Percentiles rank a stretch among this genome's conserved stretches.
Conservation (phyloP, 2,888 invertebrate genomes). For the Synergus umbraculus region DNA sequence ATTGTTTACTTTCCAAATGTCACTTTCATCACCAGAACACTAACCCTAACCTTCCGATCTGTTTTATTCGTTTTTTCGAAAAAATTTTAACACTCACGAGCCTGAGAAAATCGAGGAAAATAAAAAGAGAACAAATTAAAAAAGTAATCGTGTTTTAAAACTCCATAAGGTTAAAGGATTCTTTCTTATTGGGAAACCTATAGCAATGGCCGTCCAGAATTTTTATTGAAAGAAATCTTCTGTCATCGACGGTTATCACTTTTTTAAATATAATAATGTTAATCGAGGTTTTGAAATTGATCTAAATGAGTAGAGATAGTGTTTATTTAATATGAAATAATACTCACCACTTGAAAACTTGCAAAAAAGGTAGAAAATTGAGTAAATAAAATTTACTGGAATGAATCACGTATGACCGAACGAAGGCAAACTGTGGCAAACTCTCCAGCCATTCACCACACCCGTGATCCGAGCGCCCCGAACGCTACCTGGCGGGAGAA, state of each 20-base stretch:
- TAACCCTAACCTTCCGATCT: neutral
- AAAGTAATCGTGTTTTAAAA: neutral
- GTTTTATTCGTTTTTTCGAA: neutral
- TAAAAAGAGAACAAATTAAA: neutral
- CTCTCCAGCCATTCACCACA: constrained; percentile 18
- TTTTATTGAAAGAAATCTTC: constrained; percentile 46
- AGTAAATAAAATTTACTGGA: neutral
- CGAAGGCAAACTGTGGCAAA: neutral
- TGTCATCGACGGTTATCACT: constrained; percentile 42
- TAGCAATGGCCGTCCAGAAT: constrained; percentile 42
- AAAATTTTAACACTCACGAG: neutral
- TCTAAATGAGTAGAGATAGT: neutral
- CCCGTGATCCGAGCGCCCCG: neutral
- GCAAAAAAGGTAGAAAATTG: constrained; percentile 1
- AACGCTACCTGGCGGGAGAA: neutral
- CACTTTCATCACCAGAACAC: neutral
- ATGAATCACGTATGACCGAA: constrained; percentile 12
- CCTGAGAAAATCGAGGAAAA: neutral
- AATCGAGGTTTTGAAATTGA: neutral
- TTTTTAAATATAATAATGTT: neutral
- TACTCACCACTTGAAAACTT: constrained; percentile 21
- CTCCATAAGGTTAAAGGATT: constrained; percentile 12
- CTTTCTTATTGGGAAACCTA: neutral
- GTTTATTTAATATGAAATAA: neutral
- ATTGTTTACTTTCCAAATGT: constrained; percentile 35